Conservation (phyloP, 2,888 invertebrate genomes). For the Drosophila siamana region DNA sequence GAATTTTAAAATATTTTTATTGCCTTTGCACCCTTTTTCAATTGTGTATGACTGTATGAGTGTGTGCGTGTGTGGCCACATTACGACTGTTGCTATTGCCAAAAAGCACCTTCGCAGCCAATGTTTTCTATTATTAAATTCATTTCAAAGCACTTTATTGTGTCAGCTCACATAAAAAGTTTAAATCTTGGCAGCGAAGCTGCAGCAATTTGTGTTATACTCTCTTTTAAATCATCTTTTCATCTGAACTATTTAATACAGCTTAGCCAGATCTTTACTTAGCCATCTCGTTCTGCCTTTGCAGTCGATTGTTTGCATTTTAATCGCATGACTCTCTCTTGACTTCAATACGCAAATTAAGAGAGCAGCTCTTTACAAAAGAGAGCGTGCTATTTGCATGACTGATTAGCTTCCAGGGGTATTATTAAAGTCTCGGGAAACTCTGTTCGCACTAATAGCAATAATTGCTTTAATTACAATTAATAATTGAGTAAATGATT, state of each 20-base stretch:
- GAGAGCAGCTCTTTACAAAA: neutral
- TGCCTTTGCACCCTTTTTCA: slow-evolving; percentile 63
- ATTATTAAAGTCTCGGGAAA: neutral
- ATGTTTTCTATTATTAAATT: slow-evolving; percentile 10
- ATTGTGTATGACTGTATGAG: slow-evolving; percentile 9
- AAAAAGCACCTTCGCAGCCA: slow-evolving; percentile 12
- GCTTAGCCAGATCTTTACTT: neutral
- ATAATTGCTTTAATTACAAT: neutral
- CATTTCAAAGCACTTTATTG: slow-evolving; percentile 11
- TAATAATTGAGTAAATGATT: neutral
- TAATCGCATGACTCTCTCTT: too few relatives aligned
- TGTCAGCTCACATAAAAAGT: neutral
- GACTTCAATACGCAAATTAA: neutral
- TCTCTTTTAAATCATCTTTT: neutral
- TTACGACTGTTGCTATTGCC: slow-evolving; percentile 40
- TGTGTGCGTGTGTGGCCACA: slow-evolving; percentile 41
- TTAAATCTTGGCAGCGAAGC: too few relatives aligned
- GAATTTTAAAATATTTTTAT: slow-evolving; percentile 77
- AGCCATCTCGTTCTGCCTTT: neutral
- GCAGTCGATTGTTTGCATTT: neutral
- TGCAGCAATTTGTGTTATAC: neutral
- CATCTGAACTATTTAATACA: neutral
- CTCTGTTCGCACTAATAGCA: neutral
- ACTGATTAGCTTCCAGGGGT: neutral
- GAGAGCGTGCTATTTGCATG: neutral